A percentile compares a stretch with the other conserved stretches of the same genome.
These are phyloP conservation scores for Trissoscelio sp. DNA, from an alignment of 2,888 invertebrate genomes.

Conservation along the genomic window DNA sequence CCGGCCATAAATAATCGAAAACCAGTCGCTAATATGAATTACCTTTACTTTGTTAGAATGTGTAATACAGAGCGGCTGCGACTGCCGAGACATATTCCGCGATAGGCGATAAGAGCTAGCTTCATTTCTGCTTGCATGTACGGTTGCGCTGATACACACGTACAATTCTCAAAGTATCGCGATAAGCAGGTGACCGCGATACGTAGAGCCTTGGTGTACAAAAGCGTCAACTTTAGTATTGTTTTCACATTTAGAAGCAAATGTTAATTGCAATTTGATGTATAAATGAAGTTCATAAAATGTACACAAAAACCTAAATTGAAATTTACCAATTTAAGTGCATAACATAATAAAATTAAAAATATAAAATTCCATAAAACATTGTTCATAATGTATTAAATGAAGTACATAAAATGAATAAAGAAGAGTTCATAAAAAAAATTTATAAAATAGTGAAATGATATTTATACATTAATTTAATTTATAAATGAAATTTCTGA, in stretches of 20 bases:
- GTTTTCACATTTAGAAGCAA: slow-evolving; percentile 70
- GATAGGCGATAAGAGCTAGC: slow-evolving; percentile 69
- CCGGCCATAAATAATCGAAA: slow-evolving; percentile 48
- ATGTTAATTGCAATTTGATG: slow-evolving; percentile 60
- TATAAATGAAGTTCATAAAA: slow-evolving; percentile 64
- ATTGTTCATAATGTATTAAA: too few species aligned
- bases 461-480: too few species aligned
- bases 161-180: slow-evolving; percentile 58
- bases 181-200: slow-evolving; percentile 69
- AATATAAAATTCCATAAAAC: too few species aligned
- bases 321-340: too few species aligned
- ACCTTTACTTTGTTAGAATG: slow-evolving; percentile 50
- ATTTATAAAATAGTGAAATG: too few species aligned
- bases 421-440: too few species aligned
- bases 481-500: too few species aligned
- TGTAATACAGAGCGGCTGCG: slow-evolving; percentile 57
- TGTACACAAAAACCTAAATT: slow-evolving; percentile 1
- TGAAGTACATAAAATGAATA: too few species aligned
- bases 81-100: slow-evolving; percentile 67
- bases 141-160: slow-evolving; percentile 57
- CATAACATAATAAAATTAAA: too few species aligned
- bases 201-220: slow-evolving; percentile 56
- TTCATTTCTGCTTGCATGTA: slow-evolving; percentile 58
- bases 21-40: slow-evolving; percentile 60
- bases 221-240: slow-evolving; percentile 69